Evolutionary conservation across 1,140 invertebrate species (phyloP), one percentile per base, ranked within the genome.

Genomic region (Drosophila rhopaloa): DNA sequence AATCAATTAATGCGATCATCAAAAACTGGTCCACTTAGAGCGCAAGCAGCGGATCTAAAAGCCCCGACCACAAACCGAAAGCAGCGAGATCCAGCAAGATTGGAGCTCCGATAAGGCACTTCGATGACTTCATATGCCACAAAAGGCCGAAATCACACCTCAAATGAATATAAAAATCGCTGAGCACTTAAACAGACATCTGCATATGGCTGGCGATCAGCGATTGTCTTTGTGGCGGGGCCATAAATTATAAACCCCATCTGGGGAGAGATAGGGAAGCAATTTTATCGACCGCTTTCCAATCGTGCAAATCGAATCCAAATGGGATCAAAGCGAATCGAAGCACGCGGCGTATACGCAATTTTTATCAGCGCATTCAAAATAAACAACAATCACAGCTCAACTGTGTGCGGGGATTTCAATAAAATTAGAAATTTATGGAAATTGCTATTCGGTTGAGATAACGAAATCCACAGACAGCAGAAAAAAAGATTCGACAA

Each of bases 341-440:
- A 51, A 41, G 72, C 71, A 83, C 78, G 74, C 67, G 53, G 74
- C 81, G 81, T 85, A 85, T 85, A 67, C 81, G 78, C 68, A 68
- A 85, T 86, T 68, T 44, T 85, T 75, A 85, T 85, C 81, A 65
- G 58, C 61, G 57, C 57, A 59, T 44, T 59, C 55, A 59, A 57
- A 59, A 48, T 13, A 51, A 48, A 32, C 50, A 46, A 76, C 54
- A 80, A 54, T 56, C 56, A 58, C 51, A 48, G 65, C 40, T 67
- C 32, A 55, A 32, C 57, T 41, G 53, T 55, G 44, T 48, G 44
- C 71, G 76, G 74, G 74, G 62, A 82, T 82, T 89, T 88, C 76
- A 89, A 88, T 89, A 83, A 88, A 88, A 88, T 88, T 88, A 88
- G 83, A 88, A 89, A 88, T 88, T 88, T 88, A 88, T 88, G 84